Base-by-base conservation (phyloP, 2,888 invertebrate genomes). In the Pherbina coryleti region DNA sequence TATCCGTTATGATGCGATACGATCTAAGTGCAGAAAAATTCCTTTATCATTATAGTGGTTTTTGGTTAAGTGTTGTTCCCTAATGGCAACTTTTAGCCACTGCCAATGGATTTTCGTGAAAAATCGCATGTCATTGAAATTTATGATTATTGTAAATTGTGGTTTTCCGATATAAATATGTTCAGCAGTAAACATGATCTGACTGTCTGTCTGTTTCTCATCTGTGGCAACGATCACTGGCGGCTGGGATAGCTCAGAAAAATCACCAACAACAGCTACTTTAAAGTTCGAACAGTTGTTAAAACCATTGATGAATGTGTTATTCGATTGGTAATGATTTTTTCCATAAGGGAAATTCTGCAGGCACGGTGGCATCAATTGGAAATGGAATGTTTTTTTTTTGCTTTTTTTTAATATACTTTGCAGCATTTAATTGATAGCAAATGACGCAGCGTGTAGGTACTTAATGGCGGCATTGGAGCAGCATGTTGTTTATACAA, bases 121-220 rank as follows among this genome's bases (percentile, higher is more conserved):
- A 75, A 75, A 57, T 53, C 51, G 75, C 73, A 70, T 57, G 76
- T 79, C 79, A 77, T 71, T 75, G 75, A 75, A 77, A 79, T 77
- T 79, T 74, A 79, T 79, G 11, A 72, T 71, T 71, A 70, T 49
- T 49, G 37, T 66, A 64, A 62, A 67, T 75, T 53, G 17, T 69
- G 71, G 60, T 73, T 60, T 73, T 51, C 7, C 60, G 5, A 8
- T 60, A n/a, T 19, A 60, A 62, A 71, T 71, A 34, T 53, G 17
- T 22, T 19, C 55, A 9, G 19, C 44, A 11, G 44, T 14, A 11
- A 44, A 44, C 44, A 44, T 44, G 44, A 44, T 44, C 44, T 2
- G 11, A 1, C 11, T 7, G 2, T 11, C 11, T 14, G 44, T 44
- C 44, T 44, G 44, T 44, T 44, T 44, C 44, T 14, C 44, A 11